Evolutionary conservation across 2,888 invertebrate genomes (phyloP).

Genomic region (Torymus auratus): DNA sequence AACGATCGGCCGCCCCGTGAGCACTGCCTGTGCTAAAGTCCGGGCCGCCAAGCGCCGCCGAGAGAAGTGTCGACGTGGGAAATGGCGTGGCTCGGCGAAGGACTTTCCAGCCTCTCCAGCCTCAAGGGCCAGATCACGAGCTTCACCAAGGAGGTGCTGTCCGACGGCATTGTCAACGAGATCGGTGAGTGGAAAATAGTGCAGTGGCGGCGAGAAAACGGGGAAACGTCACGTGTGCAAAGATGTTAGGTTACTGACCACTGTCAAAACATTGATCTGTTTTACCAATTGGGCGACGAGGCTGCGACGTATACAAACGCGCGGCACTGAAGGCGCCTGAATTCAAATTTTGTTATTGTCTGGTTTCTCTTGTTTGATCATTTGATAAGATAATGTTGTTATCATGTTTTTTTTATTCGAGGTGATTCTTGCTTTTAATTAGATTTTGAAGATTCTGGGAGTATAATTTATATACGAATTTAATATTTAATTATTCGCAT

Average conservation of each 20-base stretch:
- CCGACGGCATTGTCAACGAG: conserved; percentile 83
- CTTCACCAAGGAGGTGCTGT: conserved; percentile 92
- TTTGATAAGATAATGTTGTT: too few relatives aligned
- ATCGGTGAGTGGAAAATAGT: conserved; percentile 76
- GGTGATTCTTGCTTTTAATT: too few relatives aligned
- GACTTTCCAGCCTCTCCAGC: conserved; percentile 76
- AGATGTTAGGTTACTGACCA: conserved; percentile 64
- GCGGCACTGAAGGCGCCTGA: too few relatives aligned
- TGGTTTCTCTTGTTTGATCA: too few relatives aligned
- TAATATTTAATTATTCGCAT: too few relatives aligned
- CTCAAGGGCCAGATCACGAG: conserved; percentile 92
- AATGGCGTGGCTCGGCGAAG: conserved; percentile 76
- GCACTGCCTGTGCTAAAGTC: background rate
- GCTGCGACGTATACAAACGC: background rate
- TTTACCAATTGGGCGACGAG: conserved; percentile 63
- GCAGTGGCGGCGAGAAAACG: background rate
- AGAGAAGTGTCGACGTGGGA: conserved; percentile 69
- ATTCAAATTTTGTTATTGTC: too few relatives aligned
- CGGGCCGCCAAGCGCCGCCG: background rate
- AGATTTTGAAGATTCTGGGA: too few relatives aligned
- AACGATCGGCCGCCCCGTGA: conserved; percentile 5
- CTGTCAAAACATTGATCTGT: conserved; percentile 73
- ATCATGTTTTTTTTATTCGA: too few relatives aligned
- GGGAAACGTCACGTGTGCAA: conserved; percentile 2
- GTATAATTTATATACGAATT: too few relatives aligned